phyloP scores from a whole-genome alignment of 2,888 invertebrate genomes.

The Agapetus fuscipes region DNA sequence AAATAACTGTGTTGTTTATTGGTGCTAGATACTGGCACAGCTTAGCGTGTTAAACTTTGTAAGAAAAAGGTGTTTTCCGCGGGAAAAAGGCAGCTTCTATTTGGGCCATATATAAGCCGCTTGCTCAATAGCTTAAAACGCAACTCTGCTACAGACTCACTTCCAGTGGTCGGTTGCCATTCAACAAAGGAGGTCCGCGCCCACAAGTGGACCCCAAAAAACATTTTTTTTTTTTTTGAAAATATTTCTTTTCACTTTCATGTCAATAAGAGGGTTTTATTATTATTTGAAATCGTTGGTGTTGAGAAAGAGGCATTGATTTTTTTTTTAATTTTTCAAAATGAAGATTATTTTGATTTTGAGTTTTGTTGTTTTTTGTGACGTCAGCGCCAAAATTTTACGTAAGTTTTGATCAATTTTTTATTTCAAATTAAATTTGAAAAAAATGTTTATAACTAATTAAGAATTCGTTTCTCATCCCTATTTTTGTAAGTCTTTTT shows the following conservation, averaged over 20 bases:
- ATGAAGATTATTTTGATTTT: constrained; percentile 1
- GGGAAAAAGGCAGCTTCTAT: constrained; percentile 12
- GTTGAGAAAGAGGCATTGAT: constrained; percentile 8
- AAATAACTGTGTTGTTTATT: too few species aligned
- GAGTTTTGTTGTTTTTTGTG: neutral
- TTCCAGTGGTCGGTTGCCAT: constrained; percentile 12
- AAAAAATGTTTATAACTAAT: neutral
- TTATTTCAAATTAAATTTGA: neutral
- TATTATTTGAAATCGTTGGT: constrained; percentile 12
- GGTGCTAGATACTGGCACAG: too few species aligned
- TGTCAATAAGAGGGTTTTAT: constrained; percentile 13
- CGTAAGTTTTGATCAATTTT: constrained; percentile 16
- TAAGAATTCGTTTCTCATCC: too few species aligned
- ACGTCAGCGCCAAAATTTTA: constrained; percentile 14
- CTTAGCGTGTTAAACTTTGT: too few species aligned
- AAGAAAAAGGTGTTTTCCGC: constrained; percentile 12
- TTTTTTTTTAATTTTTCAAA: neutral
- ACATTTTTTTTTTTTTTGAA: constrained; percentile 1
- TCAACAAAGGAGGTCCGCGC: constrained; percentile 11
- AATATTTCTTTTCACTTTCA: constrained; percentile 9
- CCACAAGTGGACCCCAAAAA: neutral
- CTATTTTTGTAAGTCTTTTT: too few species aligned
- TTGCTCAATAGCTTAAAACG: constrained; percentile 2
- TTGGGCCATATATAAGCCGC: constrained; percentile 18
- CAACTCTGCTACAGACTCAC: neutral